Evolutionary conservation across 2,888 invertebrate species (phyloP).

Genomic region (Drosophila neonasuta): DNA sequence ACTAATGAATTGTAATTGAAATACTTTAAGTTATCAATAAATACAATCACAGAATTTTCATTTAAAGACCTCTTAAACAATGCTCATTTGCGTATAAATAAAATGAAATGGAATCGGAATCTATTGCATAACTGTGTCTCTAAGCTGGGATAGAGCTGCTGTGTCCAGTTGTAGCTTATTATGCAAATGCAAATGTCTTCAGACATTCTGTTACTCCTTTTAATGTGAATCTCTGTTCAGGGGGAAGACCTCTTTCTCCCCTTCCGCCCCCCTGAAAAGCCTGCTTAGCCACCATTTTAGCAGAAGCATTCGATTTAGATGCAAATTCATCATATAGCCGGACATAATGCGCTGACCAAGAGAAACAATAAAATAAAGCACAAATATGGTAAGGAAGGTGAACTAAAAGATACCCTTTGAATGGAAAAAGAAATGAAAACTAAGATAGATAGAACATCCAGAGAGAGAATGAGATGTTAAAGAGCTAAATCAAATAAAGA

Average conservation of each 20-base stretch:
- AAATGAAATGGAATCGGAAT: constrained; percentile 15
- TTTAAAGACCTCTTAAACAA: neutral
- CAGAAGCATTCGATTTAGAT: constrained; percentile 80
- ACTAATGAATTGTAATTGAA: neutral
- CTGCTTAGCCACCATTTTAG: neutral
- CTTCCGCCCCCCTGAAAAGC: neutral
- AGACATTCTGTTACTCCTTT: constrained; percentile 61
- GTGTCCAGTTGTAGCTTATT: constrained; percentile 73
- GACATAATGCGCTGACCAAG: constrained; percentile 45
- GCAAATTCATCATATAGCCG: constrained; percentile 81
- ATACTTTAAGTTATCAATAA: neutral
- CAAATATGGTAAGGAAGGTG: neutral
- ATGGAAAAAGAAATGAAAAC: fast-evolving
- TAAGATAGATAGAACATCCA: no score
- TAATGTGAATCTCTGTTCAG: constrained; percentile 49
- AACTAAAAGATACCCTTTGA: neutral
- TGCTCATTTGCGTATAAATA: neutral
- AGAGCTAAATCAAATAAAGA: neutral
- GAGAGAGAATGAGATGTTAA: no score
- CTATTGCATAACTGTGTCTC: constrained; percentile 16
- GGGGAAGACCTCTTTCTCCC: neutral
- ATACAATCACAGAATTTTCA: neutral
- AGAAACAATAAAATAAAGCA: constrained; percentile 52
- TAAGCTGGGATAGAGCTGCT: constrained; percentile 62
- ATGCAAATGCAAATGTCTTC: constrained; percentile 73